Conservation (phyloP, 2,888 invertebrate species). For the Leptopilina myrica region DNA sequence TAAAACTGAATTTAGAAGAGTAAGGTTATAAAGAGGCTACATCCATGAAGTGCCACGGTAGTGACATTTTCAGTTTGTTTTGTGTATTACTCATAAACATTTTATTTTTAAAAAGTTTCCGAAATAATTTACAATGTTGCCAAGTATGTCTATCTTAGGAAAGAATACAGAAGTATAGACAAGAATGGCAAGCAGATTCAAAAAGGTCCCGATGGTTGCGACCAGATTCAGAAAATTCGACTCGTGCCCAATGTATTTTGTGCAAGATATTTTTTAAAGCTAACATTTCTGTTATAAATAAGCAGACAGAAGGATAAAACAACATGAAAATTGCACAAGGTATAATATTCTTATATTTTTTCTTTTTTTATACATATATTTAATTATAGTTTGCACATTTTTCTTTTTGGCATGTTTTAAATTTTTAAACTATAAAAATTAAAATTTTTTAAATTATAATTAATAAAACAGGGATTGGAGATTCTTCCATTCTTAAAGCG, state of each 20-base stretch:
- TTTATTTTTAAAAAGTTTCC: no score
- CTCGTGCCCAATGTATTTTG: slow-evolving; percentile 14
- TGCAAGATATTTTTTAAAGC: slow-evolving; percentile 7
- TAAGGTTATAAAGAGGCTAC: no score
- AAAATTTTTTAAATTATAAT: neutral
- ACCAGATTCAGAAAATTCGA: neutral
- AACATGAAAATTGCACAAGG: neutral
- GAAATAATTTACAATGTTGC: no score
- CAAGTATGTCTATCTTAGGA: no score
- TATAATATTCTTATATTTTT: neutral
- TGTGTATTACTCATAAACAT: no score
- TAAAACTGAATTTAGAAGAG: no score
- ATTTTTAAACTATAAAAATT: neutral
- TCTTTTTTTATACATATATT: neutral
- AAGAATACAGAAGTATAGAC: neutral
- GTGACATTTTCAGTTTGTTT: no score
- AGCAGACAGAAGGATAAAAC: slow-evolving; percentile 6
- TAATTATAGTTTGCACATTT: no score
- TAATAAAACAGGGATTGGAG: slow-evolving; percentile 1
- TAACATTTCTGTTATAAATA: slow-evolving; percentile 29
- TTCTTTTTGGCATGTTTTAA: no score
- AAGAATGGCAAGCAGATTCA: slow-evolving; percentile 1
- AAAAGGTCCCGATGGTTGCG: slow-evolving; percentile 2
- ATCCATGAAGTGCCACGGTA: no score
- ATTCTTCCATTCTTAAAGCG: neutral